phyloP scores from a whole-genome alignment of 2,113 vertebrate genomes.

The Pseudonaja textilis region DNA sequence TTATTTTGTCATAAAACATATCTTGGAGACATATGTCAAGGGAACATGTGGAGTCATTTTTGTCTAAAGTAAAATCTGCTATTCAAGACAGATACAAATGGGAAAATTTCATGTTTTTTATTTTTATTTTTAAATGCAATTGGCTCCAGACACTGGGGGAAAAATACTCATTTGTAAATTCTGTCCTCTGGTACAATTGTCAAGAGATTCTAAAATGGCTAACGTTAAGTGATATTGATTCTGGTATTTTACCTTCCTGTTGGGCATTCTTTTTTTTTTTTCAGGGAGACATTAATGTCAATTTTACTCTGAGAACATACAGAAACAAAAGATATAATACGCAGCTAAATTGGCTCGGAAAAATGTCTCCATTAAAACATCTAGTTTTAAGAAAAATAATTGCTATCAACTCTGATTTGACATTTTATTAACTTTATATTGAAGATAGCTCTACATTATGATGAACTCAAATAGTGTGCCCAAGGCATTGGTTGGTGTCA shows the following conservation, averaged over 20 bases:
- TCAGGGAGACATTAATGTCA: constrained; percentile 1
- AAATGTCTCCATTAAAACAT: constrained; percentile 13
- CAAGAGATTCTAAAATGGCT: constrained; percentile 14
- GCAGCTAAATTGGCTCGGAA: not conserved
- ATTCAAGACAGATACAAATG: constrained; percentile 53
- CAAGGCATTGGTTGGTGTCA: constrained; percentile 65
- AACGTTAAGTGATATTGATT: constrained; percentile 23
- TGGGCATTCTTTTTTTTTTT: constrained; percentile 16
- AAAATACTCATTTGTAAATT: constrained; percentile 37
- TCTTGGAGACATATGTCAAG: constrained; percentile 60
- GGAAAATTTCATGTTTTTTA: constrained; percentile 50
- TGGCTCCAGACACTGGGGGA: constrained; percentile 41
- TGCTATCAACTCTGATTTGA: constrained; percentile 43
- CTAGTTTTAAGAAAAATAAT: constrained; percentile 44
- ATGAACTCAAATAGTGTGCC: constrained; percentile 54
- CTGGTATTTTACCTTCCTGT: not conserved
- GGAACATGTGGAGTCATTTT: constrained; percentile 56
- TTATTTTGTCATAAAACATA: constrained; percentile 54
- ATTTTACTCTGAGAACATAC: constrained; percentile 30
- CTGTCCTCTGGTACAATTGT: constrained; percentile 30
- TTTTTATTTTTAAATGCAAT: constrained; percentile 51
- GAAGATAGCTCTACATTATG: constrained; percentile 48
- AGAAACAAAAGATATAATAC: constrained; percentile 23
- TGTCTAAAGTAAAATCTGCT: constrained; percentile 61
- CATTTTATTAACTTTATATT: constrained; percentile 53